Evolutionary conservation across 30 jellyfish, hydroid and myxozoan species (phyloP).

Genomic region (Clytia hemisphaerica): DNA sequence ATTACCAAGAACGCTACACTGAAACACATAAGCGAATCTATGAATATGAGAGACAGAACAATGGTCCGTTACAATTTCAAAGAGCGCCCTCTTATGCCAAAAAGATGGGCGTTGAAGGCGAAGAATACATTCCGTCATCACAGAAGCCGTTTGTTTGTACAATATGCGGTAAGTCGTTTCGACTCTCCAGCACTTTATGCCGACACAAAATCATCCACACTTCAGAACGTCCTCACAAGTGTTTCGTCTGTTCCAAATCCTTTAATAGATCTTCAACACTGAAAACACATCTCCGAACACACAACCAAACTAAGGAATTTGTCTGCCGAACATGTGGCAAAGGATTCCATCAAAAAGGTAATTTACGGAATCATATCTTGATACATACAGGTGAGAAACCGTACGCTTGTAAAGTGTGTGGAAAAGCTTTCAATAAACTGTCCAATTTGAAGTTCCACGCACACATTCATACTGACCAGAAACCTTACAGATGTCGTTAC

Average conservation of each 20-base stretch:
- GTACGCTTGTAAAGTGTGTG: slow-evolving; percentile 61
- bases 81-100: too few species aligned
- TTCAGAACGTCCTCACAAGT: slow-evolving; percentile 89
- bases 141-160: slow-evolving; percentile 82
- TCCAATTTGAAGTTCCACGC: slow-evolving; percentile 87
- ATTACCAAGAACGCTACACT: too few species aligned
- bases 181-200: slow-evolving; percentile 92
- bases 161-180: slow-evolving; percentile 93
- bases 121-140: too few species aligned
- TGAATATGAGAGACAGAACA: too few species aligned
- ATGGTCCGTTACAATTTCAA: too few species aligned
- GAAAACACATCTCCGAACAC: slow-evolving; percentile 91
- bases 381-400: slow-evolving; percentile 98
- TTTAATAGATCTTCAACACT: slow-evolving; percentile 93
- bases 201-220: slow-evolving; percentile 97
- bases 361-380: slow-evolving; percentile 77
- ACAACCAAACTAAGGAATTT: slow-evolving; percentile 80
- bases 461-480: slow-evolving; percentile 83
- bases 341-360: slow-evolving; percentile 99
- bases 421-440: slow-evolving; percentile 83
- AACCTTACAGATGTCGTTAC: slow-evolving; percentile 94
- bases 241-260: slow-evolving; percentile 81
- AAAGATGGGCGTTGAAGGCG: too few species aligned
- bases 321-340: slow-evolving; percentile 86
- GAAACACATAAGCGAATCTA: too few species aligned